Evolutionary conservation across 2,113 vertebrate genomes (phyloP).

Genomic region (Brachyhypopomus occidentalis): DNA sequence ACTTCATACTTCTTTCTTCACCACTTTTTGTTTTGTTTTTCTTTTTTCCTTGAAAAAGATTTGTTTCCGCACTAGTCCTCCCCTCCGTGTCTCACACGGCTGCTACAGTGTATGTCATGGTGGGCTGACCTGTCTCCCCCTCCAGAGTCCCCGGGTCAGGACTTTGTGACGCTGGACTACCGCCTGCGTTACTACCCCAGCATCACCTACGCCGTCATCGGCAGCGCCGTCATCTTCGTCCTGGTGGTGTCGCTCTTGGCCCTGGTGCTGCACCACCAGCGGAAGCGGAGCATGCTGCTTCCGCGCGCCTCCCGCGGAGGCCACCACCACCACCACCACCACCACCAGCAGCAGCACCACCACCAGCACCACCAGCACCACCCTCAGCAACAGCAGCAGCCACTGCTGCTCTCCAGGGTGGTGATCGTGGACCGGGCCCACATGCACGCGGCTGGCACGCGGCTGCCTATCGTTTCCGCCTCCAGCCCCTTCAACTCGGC

Average conservation of each 20-base stretch:
- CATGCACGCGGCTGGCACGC: slow-evolving; percentile 58
- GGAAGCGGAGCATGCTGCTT: slow-evolving; percentile 91
- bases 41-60: no score
- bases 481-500: slow-evolving; percentile 83
- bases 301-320: slow-evolving; percentile 72
- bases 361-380: slow-evolving; percentile 90
- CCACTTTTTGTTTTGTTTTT: no score
- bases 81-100: background rate
- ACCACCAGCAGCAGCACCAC: slow-evolving; percentile 72
- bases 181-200: slow-evolving; percentile 93
- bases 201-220: slow-evolving; percentile 93
- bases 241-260: slow-evolving; percentile 92
- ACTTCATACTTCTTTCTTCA: background rate
- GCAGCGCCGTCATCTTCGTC: slow-evolving; percentile 93
- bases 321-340: slow-evolving; percentile 82
- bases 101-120: no score
- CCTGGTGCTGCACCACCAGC: slow-evolving; percentile 91
- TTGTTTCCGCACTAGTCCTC: background rate
- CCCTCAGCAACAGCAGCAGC: slow-evolving; percentile 74
- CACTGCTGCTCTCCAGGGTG: slow-evolving; percentile 90
- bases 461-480: slow-evolving; percentile 74
- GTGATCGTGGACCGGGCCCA: slow-evolving; percentile 91
- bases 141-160: slow-evolving; percentile 87
- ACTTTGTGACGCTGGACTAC: slow-evolving; percentile 89
- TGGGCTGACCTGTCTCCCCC: slow-evolving; percentile 28